Percentiles rank a stretch among this genome's conserved stretches.
These are phyloP conservation scores for Stenodera caucasica DNA, from an alignment of 2,888 invertebrate species.

Conservation along the genomic window DNA sequence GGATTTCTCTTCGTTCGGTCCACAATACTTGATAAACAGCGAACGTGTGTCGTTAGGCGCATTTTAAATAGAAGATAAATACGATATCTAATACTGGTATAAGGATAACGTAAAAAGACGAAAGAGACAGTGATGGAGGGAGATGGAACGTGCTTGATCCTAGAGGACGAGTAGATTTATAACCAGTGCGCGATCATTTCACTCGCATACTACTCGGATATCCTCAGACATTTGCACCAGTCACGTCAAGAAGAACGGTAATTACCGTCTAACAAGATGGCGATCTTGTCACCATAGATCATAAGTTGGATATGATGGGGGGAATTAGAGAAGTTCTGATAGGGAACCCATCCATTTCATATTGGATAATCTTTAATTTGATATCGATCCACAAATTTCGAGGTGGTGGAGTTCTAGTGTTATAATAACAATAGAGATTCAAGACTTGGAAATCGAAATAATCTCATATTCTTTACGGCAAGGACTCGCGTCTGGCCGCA, in stretches of 20 bases:
- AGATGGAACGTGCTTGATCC: slow-evolving; percentile 52
- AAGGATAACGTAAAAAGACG: slow-evolving; percentile 26
- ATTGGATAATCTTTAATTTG: slow-evolving; percentile 46
- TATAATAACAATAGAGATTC: no score
- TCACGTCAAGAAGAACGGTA: slow-evolving; percentile 46
- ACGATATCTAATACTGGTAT: slow-evolving; percentile 17
- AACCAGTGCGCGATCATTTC: slow-evolving; percentile 45
- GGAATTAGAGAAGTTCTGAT: slow-evolving; percentile 39
- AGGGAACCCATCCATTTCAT: slow-evolving; percentile 41
- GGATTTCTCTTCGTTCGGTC: slow-evolving; percentile 10
- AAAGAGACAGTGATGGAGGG: slow-evolving; percentile 49
- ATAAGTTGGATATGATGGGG: slow-evolving; percentile 39
- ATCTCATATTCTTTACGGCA: background rate
- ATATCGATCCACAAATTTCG: slow-evolving; percentile 38
- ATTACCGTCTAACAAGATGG: slow-evolving; percentile 47
- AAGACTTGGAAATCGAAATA: background rate
- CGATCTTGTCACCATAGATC: slow-evolving; percentile 46
- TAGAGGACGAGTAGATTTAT: slow-evolving; percentile 46
- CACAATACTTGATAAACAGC: background rate
- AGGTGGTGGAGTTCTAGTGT: no score
- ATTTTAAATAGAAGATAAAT: slow-evolving; percentile 26
- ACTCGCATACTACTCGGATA: slow-evolving; percentile 45
- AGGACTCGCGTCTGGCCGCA: background rate
- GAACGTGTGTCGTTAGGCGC: slow-evolving; percentile 20
- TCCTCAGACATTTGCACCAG: slow-evolving; percentile 44